Conservation (phyloP, 2,888 invertebrate species). For the Steinernema carpocapsae region DNA sequence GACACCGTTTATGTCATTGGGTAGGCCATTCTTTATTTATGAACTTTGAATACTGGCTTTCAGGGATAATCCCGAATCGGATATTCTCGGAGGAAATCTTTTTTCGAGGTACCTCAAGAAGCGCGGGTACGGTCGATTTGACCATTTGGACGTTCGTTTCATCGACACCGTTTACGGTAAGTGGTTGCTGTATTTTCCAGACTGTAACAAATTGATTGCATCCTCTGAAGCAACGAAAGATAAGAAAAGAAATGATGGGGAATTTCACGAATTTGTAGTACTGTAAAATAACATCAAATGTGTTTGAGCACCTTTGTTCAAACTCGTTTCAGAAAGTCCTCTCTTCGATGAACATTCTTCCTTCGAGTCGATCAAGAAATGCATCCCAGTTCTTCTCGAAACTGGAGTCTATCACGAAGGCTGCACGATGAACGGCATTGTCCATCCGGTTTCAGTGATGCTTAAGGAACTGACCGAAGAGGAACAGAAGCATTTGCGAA, state of each 20-base stretch:
- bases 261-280: no score
- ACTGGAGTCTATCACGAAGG: conserved; percentile 50
- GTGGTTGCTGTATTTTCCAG: no score
- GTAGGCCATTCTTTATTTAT: conserved; percentile 68
- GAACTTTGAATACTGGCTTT: not conserved
- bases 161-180: conserved; percentile 26
- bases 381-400: conserved; percentile 27
- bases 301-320: no score
- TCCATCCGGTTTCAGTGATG: conserved; percentile 50
- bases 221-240: no score
- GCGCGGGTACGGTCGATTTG: conserved; percentile 24
- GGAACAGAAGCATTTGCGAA: conserved; percentile 13
- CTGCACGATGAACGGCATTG: conserved; percentile 56
- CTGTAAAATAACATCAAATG: no score
- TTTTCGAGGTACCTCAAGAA: conserved; percentile 20
- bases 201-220: no score
- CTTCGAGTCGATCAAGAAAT: conserved; percentile 20
- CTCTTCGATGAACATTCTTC: conserved; percentile 24
- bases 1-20: conserved; percentile 76
- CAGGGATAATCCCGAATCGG: conserved; percentile 22
- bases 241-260: no score
- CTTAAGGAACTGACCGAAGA: conserved; percentile 44
- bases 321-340: conserved; percentile 5
- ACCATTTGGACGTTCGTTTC: conserved; percentile 22
- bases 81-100: conserved; percentile 19